phyloP scores from a whole-genome alignment of 2,797 vertebrate genomes.

The Champsocephalus gunnari region DNA sequence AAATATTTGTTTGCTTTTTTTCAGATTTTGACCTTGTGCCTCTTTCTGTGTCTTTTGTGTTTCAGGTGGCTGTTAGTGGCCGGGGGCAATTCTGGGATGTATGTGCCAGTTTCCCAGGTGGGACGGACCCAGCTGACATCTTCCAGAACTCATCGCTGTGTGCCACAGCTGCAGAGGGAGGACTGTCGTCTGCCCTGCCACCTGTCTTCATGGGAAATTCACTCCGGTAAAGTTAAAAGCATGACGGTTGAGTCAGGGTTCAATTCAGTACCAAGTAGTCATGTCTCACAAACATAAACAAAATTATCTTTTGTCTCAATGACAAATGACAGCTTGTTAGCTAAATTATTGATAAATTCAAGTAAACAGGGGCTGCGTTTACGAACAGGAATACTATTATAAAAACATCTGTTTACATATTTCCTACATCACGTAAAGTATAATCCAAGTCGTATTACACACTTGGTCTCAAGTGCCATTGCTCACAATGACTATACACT shows the following conservation, averaged over 20 bases:
- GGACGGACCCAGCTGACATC: conserved; percentile 81
- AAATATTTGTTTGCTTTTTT: background rate
- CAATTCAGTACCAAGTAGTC: background rate
- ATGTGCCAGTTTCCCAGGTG: conserved; percentile 85
- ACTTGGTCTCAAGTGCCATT: no score
- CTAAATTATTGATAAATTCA: no score
- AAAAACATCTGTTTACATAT: no score
- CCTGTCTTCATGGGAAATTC: conserved; percentile 78
- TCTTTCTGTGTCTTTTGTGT: conserved; percentile 35
- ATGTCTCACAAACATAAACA: no score
- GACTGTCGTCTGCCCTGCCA: conserved; percentile 68
- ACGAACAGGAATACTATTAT: no score
- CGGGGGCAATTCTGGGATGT: conserved; percentile 87
- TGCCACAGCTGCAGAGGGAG: conserved; percentile 74
- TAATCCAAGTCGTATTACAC: no score
- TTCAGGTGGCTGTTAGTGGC: conserved; percentile 82
- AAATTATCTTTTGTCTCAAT: no score
- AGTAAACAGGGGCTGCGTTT: no score
- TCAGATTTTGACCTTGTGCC: background rate
- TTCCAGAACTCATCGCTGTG: conserved; percentile 81
- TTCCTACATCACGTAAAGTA: no score
- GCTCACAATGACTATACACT: no score
- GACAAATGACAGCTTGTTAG: no score
- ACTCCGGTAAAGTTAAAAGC: conserved; percentile 64
- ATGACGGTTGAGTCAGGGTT: background rate